These are phyloP conservation scores for Leptestheria dahalacensis DNA, from an alignment of 1,140 invertebrate genomes.

Conservation along the genomic window DNA sequence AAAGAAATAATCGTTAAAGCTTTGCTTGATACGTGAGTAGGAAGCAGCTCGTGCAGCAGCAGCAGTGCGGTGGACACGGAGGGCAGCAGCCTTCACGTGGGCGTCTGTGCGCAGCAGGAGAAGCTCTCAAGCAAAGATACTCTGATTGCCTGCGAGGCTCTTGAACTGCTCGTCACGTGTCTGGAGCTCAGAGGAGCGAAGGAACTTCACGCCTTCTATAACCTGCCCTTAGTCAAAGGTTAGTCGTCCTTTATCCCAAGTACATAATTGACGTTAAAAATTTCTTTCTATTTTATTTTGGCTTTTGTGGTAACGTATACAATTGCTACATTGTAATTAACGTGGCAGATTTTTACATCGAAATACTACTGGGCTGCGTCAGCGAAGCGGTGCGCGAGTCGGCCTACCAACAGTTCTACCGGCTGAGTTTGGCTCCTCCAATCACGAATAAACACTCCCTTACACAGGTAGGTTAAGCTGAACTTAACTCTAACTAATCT, in stretches of 20 bases:
- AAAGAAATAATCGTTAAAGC: too few species aligned
- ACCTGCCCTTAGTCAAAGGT: slow-evolving; percentile 12
- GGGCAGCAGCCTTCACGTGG: slow-evolving; percentile 28
- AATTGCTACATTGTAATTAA: slow-evolving; percentile 8
- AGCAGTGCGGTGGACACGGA: slow-evolving; percentile 21
- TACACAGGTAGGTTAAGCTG: slow-evolving; percentile 11
- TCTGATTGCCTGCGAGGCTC: slow-evolving; percentile 32
- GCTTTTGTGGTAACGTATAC: neutral
- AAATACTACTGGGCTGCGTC: slow-evolving; percentile 35
- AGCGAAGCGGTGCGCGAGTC: slow-evolving; percentile 29
- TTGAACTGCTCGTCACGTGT: slow-evolving; percentile 36
- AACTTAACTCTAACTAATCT: too few species aligned
- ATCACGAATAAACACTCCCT: slow-evolving; percentile 7
- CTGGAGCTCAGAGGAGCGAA: slow-evolving; percentile 27
- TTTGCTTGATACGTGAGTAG: too few species aligned
- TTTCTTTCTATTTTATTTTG: neutral
- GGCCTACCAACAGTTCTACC: slow-evolving; percentile 32
- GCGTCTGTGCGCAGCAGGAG: slow-evolving; percentile 31
- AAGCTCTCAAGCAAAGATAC: slow-evolving; percentile 30
- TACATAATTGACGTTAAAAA: too few species aligned
- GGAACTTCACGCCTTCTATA: neutral
- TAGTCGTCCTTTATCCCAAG: neutral
- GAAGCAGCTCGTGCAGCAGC: slow-evolving; percentile 30
- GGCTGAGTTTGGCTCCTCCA: slow-evolving; percentile 24
- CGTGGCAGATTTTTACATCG: slow-evolving; percentile 35